These are phyloP conservation scores for Festucalex cinctus DNA, from an alignment of 2,113 vertebrate genomes.

Conservation along the genomic window DNA sequence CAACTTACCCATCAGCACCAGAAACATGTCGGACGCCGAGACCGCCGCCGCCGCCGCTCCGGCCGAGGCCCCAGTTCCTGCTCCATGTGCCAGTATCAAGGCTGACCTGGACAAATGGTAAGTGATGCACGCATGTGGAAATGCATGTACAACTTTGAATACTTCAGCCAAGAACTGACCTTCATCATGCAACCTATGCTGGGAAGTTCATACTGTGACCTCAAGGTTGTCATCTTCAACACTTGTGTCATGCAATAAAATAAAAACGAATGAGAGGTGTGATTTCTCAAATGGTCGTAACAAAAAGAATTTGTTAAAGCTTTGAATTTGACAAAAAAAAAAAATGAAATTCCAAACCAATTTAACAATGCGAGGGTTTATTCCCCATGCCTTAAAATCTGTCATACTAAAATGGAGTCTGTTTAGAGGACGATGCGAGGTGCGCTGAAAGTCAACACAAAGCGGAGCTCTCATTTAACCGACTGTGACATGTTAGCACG, in stretches of 20 bases:
- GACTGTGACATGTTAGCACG: slow-evolving; percentile 10
- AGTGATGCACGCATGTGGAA: slow-evolving; percentile 31
- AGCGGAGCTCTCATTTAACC: slow-evolving; percentile 18
- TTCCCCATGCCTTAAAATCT: slow-evolving; percentile 17
- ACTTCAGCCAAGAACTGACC: not conserved
- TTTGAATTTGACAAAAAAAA: not conserved
- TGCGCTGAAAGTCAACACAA: slow-evolving; percentile 4
- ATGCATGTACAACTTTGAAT: not conserved
- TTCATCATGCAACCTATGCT: not conserved
- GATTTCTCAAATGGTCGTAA: not conserved
- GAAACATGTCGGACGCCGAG: slow-evolving; percentile 75
- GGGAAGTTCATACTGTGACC: not conserved
- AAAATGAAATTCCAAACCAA: not conserved
- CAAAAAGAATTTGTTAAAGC: not conserved
- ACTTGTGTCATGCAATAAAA: not conserved
- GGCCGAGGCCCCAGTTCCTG: slow-evolving; percentile 65
- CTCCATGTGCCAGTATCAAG: slow-evolving; percentile 68
- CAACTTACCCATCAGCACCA: slow-evolving; percentile 34
- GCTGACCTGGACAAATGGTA: slow-evolving; percentile 78
- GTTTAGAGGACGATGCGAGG: not conserved
- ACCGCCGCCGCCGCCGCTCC: slow-evolving; percentile 54
- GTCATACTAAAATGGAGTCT: slow-evolving; percentile 59
- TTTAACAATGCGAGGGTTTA: not conserved
- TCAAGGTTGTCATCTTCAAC: not conserved
- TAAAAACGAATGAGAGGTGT: not conserved